Conservation (phyloP, 2,888 invertebrate genomes). For the Latheticus oryzae region DNA sequence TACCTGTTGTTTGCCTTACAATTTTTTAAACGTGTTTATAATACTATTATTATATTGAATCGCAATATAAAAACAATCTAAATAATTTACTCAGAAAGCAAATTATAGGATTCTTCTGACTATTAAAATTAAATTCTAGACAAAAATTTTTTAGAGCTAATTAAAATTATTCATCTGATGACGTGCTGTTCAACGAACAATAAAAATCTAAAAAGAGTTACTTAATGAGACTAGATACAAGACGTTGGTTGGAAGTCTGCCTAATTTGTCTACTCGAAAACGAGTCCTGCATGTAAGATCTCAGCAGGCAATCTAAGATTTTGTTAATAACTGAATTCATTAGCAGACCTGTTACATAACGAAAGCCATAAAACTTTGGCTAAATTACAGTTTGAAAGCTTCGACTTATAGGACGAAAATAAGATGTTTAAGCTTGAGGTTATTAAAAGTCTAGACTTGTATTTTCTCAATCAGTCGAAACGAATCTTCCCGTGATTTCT, state of each 20-base stretch:
- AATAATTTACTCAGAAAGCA: no score
- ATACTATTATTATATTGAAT: no score
- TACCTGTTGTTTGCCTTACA: no score
- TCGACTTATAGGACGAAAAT: constrained; percentile 5
- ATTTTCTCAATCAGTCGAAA: constrained; percentile 24
- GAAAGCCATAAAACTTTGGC: constrained; percentile 7
- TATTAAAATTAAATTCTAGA: no score
- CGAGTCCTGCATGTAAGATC: constrained; percentile 1
- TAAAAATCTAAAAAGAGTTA: background rate
- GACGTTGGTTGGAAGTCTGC: background rate
- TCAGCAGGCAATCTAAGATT: constrained; percentile 15
- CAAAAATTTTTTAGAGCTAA: no score
- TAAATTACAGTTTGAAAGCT: constrained; percentile 12
- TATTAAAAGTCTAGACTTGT: background rate
- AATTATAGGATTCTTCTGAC: no score
- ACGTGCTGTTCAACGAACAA: no score
- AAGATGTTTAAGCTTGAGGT: constrained; percentile 15
- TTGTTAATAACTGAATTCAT: constrained; percentile 21
- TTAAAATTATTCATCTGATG: no score
- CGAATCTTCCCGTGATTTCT: constrained; percentile 56
- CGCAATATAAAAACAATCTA: no score
- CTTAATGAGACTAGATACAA: background rate
- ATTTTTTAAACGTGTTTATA: no score
- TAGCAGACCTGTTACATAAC: constrained; percentile 3
- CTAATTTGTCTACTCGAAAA: constrained; percentile 8